phyloP scores from a whole-genome alignment of 2,113 vertebrate species.

The Pelmatolapia mariae region DNA sequence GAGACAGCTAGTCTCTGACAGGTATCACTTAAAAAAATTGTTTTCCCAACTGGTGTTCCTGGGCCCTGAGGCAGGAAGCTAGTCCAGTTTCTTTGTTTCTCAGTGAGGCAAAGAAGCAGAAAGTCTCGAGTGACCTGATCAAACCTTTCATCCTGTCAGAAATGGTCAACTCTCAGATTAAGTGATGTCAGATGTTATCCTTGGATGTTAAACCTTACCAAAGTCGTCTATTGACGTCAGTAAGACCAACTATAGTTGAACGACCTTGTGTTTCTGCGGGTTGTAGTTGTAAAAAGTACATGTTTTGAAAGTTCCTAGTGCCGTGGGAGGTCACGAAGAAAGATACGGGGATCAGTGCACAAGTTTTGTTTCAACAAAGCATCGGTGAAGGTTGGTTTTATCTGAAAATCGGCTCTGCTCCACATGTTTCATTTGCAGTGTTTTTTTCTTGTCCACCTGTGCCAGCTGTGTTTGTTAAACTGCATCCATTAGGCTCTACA shows the following conservation, averaged over 20 bases:
- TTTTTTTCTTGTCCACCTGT: background rate
- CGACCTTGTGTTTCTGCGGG: background rate
- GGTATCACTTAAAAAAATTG: background rate
- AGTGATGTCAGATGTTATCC: background rate
- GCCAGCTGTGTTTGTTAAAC: background rate
- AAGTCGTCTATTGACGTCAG: background rate
- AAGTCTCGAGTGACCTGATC: background rate
- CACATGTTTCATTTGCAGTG: background rate
- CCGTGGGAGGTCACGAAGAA: background rate
- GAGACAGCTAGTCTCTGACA: background rate
- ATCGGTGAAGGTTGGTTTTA: background rate
- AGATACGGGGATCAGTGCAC: background rate
- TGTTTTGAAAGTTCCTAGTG: conserved; percentile 8
- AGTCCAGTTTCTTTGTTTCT: background rate
- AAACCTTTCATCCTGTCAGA: background rate
- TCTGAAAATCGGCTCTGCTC: background rate
- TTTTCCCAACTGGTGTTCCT: conserved; percentile 1
- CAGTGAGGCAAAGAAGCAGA: background rate
- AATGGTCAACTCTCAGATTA: background rate
- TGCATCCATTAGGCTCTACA: background rate
- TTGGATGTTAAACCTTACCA: background rate
- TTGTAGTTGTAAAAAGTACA: background rate
- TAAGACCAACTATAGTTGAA: background rate
- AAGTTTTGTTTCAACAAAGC: background rate
- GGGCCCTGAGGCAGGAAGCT: background rate